Evolutionary conservation across 2,113 vertebrate species (phyloP).

Genomic region (Python bivittatus): DNA sequence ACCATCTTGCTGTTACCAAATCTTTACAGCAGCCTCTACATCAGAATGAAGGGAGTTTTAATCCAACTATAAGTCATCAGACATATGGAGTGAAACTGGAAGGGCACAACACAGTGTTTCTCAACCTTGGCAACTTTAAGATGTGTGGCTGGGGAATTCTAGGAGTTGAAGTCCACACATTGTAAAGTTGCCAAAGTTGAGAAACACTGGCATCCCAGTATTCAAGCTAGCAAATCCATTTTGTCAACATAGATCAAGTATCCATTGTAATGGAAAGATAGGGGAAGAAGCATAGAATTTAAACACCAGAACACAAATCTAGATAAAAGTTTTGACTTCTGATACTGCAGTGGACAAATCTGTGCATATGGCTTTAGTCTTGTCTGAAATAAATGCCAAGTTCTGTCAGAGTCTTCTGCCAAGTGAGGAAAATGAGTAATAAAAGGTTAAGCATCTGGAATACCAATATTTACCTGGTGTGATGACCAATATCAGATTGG

Average conservation of each 20-base stretch:
- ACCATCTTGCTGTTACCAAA: neutral
- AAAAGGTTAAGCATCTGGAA: neutral
- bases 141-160: neutral
- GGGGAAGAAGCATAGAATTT: neutral
- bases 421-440: neutral
- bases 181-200: neutral
- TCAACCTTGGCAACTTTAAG: neutral
- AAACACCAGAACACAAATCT: neutral
- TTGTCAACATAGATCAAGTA: neutral
- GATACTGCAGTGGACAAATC: neutral
- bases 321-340: neutral
- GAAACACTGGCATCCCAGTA: neutral
- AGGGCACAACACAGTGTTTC: neutral
- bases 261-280: neutral
- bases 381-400: neutral
- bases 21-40: neutral
- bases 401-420: neutral
- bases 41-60: neutral
- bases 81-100: neutral
- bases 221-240: neutral
- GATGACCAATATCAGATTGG: neutral
- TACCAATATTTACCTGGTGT: neutral
- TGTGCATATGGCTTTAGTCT: neutral
- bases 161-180: neutral
- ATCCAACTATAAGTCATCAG: neutral